Evolutionary conservation across 2,113 vertebrate genomes (phyloP), one percentile per base, ranked within the genome.

Genomic region (Stictonetta naevosa): DNA sequence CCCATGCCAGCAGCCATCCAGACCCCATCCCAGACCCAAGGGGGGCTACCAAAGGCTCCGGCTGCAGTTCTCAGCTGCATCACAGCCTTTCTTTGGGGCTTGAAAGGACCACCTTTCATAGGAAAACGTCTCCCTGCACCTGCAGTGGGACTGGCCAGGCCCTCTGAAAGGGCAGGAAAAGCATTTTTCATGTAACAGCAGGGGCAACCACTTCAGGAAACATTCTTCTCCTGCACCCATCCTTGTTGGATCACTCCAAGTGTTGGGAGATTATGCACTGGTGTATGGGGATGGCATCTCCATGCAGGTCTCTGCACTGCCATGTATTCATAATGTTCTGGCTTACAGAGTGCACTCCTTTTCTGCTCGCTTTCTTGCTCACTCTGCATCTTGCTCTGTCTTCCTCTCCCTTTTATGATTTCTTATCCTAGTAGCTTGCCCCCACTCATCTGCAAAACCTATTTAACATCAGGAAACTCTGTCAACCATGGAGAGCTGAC

Each of bases 301-400:
- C 23, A 0, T 0, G 10, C 1, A 9, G 38, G 16, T 16, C 62
- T 22, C 8, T 6, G 53, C 31, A 11, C 1, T 0, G 23, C 25
- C 0, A 0, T 4, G 14, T 22, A 21, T n/a, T 25, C 72, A 26
- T 2, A 52, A 8, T 0, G 2, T 7, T 29, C 48, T 50, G 63
- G 33, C 5, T 48, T 73, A 31, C 4, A 22, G 77, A 48, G 4
- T 19, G 26, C 3, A 6, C 14, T 58, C 42, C 56, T 44, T 23
- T 21, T 34, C 29, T n/a, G 26, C 67, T 7, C 7, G 26, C 28
- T 33, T 53, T 26, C n/a, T 3, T 16, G 44, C 40, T 48, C 23
- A 8, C 83, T 10, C 28, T 16, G 13, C 13, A 0, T 2, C 74
- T 50, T 23, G 0, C 53, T 21, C 29, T 5, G 11, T 5, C 67